A percentile compares a stretch with the other conserved stretches of the same genome.
Evolutionary conservation across 1,140 invertebrate genomes (phyloP).

Genomic region (Diuraphis noxia): DNA sequence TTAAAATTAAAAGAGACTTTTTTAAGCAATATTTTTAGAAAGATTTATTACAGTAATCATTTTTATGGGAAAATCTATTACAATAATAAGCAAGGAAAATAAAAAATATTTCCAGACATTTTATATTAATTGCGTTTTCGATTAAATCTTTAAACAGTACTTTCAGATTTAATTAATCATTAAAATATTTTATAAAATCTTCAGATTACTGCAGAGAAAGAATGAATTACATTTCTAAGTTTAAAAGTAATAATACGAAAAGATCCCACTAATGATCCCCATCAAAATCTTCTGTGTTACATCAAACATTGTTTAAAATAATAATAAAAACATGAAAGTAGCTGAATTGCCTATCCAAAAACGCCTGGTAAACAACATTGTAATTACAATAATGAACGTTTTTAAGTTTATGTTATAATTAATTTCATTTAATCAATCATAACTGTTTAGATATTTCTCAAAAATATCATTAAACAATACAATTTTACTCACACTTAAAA

Average conservation of each 20-base stretch:
- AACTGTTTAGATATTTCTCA: not conserved
- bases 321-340: slow-evolving; percentile 19
- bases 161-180: slow-evolving; percentile 19
- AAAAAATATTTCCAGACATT: not conserved
- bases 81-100: not conserved
- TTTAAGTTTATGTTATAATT: not conserved
- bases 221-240: not conserved
- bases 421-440: not conserved
- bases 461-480: not conserved
- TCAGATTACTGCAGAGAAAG: not conserved
- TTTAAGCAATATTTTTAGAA: not conserved
- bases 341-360: slow-evolving; percentile 40
- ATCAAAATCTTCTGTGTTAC: not conserved
- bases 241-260: slow-evolving; percentile 21
- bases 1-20: not conserved
- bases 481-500: not conserved
- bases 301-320: not conserved
- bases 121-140: not conserved
- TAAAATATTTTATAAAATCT: slow-evolving; percentile 41
- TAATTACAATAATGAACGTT: not conserved
- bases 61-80: not conserved
- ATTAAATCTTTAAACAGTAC: not conserved
- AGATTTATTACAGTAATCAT: not conserved
- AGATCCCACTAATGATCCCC: not conserved
- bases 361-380: slow-evolving; percentile 32